Evolutionary conservation across 2,888 invertebrate species (phyloP), one percentile per base, ranked within the genome.

Genomic region (Melinaea marsaeus): DNA sequence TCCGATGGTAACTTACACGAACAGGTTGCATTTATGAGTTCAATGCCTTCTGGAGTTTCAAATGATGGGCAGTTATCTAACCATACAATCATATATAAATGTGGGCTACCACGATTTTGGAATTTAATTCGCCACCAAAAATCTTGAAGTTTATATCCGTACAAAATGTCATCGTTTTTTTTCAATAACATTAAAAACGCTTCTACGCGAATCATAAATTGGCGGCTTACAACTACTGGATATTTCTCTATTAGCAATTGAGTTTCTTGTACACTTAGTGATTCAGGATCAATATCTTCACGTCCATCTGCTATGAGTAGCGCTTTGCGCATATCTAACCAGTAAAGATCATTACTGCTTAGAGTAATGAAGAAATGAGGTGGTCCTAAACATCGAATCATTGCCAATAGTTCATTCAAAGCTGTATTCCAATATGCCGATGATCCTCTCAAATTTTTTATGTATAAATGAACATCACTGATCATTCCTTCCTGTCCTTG

Each of bases 361-460:
- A 65, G 63, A 35, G 71, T 71, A 13, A 72, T 54, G 64, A 76
- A 76, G 56, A 69, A 75, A 32, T 71, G 70, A 57, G 76, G 75
- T 37, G 73, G 69, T 51, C 75, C 75, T 57, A 76, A 58, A 68
- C 69, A 72, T 64, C 76, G 65, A 13, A 77, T 72, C 61, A 61
- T 60, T 2, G 73, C 73, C 58, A 75, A 56, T 9, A 78, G 62
- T 6, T 77, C 76, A 57, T 65, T 72, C 1, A 69, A 61, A 46
- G 71, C 69, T 58, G 66, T n/a, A n/a, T n/a, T n/a, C n/a, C n/a
- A n/a, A n/a, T n/a, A n/a, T n/a, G n/a, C n/a, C n/a, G n/a, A n/a
- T n/a, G n/a, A n/a, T n/a, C n/a, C n/a, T n/a, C n/a, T n/a, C n/a
- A n/a, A n/a, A n/a, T n/a, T n/a, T n/a, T 46, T 48, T 34, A 58